Base-by-base conservation (phyloP, 1,140 invertebrate genomes). In the Phortica variegata region DNA sequence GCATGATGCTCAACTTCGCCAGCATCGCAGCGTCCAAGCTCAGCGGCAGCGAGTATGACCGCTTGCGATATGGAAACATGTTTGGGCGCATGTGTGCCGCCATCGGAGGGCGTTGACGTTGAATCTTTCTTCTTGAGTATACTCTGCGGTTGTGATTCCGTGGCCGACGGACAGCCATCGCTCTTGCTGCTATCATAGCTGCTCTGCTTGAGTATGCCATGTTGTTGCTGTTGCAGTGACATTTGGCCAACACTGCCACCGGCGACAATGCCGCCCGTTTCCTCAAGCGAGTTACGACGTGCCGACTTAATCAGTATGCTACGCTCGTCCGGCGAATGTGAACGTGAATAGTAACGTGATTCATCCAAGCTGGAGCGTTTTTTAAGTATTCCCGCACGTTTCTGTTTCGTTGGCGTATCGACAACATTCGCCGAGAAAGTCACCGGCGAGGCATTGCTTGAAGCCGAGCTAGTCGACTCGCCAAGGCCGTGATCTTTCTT, bases 341-440 rank as follows among this genome's bases (percentile, higher is more conserved):
- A 74, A 7, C 73, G 68, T 2, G 70, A 73, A 29, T 74, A 75
- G 38, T 74, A 74, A 9, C 76, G 85, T 3, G 83, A 86, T 65
- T 90, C 89, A 60, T 90, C 88, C 44, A 90, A 77, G 58, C 87
- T 89, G 43, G 87, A 82, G 34, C 87, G 80, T 76, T 90, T 90
- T 62, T 91, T 91, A 33, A 91, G 76, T 60, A 91, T 91, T 34
- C 88, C 88, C 62, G 86, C 84, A 38, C 84, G 83, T 60, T 85
- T 82, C 44, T 80, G 76, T 51, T 79, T 82, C 46, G 78, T 79
- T 12, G 77, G 75, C 5, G 81, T 80, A 61, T 86, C 84, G 26
- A 85, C 60, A 26, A 86, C 84, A 54, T 75, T 85, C 1, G 84
- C 84, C 3, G 85, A 86, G 74, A 86, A 87, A 21, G 85, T 87